Evolutionary conservation across 2,888 invertebrate species (phyloP), one percentile per base, ranked within the genome.

Genomic region (Cantharis nigra): DNA sequence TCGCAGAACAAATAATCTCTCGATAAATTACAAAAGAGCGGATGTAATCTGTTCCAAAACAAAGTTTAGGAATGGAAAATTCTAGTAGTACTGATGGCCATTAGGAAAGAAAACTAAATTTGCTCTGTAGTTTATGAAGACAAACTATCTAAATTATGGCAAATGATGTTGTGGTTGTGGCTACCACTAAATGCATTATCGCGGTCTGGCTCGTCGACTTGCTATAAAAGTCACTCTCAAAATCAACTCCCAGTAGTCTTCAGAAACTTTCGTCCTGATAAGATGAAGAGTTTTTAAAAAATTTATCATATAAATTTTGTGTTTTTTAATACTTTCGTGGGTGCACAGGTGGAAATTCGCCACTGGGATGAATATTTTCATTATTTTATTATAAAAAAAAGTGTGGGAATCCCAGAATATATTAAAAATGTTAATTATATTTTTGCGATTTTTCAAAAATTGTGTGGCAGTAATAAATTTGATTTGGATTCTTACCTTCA

Each of bases 401-500:
- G 49, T n/a, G 49, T 49, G 49, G 49, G 49, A 49, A 49, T n/a
- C 49, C n/a, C 49, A n/a, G n/a, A n/a, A n/a, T 33, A 33, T 9
- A 26, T 23, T 20, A 20, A 20, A 16, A 16, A 16, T 16, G 0
- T 16, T 16, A 16, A 16, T n/a, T n/a, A n/a, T n/a, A n/a, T n/a
- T n/a, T n/a, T n/a, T n/a, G n/a, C n/a, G n/a, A n/a, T 16, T 26
- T 30, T 30, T 33, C 33, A 13, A 13, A 33, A 33, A 33, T 33
- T 13, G 33, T 13, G 33, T 4, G 10, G 2, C 11, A 10, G 10
- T 11, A 33, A 33, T n/a, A n/a, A 0, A 33, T n/a, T 49, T 5
- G 2, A 49, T 49, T 49, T 49, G n/a, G n/a, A n/a, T 65, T 84
- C 91, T 90, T 91, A 97, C 97, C 96, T 95, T 96, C 96, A 69